Percentiles rank a stretch among this genome's conserved stretches.
phyloP scores from a whole-genome alignment of 2,797 vertebrate species.

The Pseudochirops corinnae region DNA sequence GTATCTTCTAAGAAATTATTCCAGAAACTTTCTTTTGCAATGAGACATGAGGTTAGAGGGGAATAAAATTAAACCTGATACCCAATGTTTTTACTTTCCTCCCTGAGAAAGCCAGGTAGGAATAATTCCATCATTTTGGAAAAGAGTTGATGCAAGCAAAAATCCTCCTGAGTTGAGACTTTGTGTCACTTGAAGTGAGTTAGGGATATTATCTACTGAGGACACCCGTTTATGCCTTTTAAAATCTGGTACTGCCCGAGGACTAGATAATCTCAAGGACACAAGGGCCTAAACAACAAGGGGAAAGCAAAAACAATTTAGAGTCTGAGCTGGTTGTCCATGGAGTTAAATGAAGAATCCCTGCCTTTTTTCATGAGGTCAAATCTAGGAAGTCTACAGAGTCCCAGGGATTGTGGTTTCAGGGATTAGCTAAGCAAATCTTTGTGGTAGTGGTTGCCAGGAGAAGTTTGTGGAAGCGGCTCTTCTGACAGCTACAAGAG shows the following conservation, averaged over 20 bases:
- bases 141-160: not conserved
- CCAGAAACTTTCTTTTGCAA: conserved; percentile 4
- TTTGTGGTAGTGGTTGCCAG: not conserved
- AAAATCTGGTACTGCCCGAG: not conserved
- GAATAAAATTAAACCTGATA: not conserved
- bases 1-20: not conserved
- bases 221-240: not conserved
- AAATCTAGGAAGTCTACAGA: not conserved
- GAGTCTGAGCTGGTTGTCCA: not conserved
- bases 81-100: not conserved
- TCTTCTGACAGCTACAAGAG: not conserved
- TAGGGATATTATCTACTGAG: not conserved
- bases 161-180: not conserved
- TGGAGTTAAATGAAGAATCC: not conserved
- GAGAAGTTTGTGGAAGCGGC: not conserved
- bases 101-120: not conserved
- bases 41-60: not conserved
- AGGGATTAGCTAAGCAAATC: not conserved
- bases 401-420: not conserved
- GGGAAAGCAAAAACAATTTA: not conserved
- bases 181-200: not conserved
- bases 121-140: not conserved
- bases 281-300: not conserved
- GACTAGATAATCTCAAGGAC: not conserved
- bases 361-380: not conserved